A percentile compares a stretch with the other conserved stretches of the same genome.
These are phyloP conservation scores for Progne subis DNA, from an alignment of 2,113 vertebrate genomes.

Conservation along the genomic window DNA sequence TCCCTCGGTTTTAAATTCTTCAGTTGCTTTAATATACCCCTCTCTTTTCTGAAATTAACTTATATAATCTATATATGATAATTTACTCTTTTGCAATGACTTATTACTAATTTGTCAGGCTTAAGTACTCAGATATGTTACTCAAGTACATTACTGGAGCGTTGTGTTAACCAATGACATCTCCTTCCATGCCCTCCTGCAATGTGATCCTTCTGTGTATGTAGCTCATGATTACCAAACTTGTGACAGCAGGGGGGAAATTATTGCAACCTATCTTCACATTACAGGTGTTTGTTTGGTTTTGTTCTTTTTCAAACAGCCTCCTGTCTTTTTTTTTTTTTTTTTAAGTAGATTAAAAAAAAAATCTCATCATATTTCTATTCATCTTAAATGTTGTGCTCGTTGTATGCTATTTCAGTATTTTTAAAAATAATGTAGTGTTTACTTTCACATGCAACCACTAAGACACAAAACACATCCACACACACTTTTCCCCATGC, in stretches of 20 bases:
- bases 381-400: neutral
- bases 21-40: neutral
- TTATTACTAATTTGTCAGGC: neutral
- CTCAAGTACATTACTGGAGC: neutral
- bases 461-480: neutral
- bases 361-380: neutral
- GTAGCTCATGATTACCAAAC: neutral
- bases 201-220: neutral
- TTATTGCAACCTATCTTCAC: neutral
- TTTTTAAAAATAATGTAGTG: neutral
- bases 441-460: conserved; percentile 20
- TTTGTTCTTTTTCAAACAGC: neutral
- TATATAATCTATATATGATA: neutral
- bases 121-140: neutral
- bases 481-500: neutral
- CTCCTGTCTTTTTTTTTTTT: neutral
- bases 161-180: neutral
- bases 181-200: neutral
- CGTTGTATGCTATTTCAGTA: neutral
- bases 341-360: neutral
- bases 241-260: neutral
- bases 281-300: neutral
- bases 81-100: neutral
- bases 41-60: neutral
- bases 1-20: neutral